A percentile compares a stretch with the other conserved stretches of the same genome.
Evolutionary conservation across 2,113 vertebrate genomes (phyloP).

Genomic region (Chiloscyllium plagiosum): DNA sequence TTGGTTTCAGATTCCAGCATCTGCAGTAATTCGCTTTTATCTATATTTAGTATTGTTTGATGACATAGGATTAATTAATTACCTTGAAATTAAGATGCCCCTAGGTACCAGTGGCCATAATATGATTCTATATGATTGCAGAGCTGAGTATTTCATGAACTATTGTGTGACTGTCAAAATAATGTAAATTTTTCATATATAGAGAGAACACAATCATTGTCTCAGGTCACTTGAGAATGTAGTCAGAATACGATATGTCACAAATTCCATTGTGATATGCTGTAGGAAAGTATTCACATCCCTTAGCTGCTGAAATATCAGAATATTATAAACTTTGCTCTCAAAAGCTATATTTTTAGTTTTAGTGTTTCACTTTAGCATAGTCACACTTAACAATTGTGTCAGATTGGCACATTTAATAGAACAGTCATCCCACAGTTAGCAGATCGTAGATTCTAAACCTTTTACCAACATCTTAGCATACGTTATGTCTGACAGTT

Average conservation of each 20-base stretch:
- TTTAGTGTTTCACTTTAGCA: background rate
- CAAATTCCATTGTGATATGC: background rate
- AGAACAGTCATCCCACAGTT: too few relatives aligned
- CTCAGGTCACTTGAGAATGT: background rate
- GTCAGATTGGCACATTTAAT: background rate
- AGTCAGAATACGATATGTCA: background rate
- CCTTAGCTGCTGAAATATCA: background rate
- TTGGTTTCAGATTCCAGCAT: too few relatives aligned
- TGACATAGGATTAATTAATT: too few relatives aligned
- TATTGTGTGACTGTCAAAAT: slow-evolving; percentile 24
- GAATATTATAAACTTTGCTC: background rate
- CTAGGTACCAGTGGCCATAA: too few relatives aligned
- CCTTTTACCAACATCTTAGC: background rate
- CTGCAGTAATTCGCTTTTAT: too few relatives aligned
- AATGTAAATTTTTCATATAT: background rate
- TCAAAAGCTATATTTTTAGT: background rate
- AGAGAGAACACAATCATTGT: background rate
- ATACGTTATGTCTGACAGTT: background rate
- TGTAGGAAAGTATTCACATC: background rate
- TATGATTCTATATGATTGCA: too few relatives aligned
- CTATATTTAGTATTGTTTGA: too few relatives aligned
- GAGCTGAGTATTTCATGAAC: background rate
- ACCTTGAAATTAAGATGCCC: too few relatives aligned
- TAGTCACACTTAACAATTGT: background rate
- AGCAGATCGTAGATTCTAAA: background rate